Evolutionary conservation across 2,113 vertebrate genomes (phyloP), one percentile per base, ranked within the genome.

Genomic region (Toxostoma redivivum): DNA sequence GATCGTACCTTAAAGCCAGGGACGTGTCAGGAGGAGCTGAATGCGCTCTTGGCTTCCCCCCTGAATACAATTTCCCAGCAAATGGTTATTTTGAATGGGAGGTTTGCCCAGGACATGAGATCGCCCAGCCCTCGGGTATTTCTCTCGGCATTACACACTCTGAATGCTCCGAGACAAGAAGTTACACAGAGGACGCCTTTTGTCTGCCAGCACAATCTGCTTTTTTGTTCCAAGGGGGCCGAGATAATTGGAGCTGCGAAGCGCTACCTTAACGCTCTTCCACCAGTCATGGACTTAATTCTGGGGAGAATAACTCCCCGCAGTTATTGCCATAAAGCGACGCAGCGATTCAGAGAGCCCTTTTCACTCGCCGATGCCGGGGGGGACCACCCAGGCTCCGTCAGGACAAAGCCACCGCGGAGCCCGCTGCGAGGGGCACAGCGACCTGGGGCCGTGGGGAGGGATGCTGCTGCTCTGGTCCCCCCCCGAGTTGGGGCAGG

Each of bases 241-340:
- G 27, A 91, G 95, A 97, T 70, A 95, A 97, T 92, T 54, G 87
- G 88, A 90, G 90, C 96, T 57, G 89, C 19, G 25, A 40, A 57
- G 91, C 14, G 9, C 92, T 82, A 96, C 92, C 96, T 97, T 90
- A 83, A 91, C 44, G 9, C 88, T 48, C 96, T 90, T 91, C 95
- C 95, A 95, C 61, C 42, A 15, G 90, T 44, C 95, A 88, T 54
- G 84, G 92, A 78, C 92, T 97, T 96, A 94, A 94, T 66, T 92
- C 95, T 31, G 79, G 54, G 81, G 7, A 96, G 96, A 97, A 97
- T 89, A 95, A 96, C 97, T 97, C 97, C 97, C 96, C 1, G 93
- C 94, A 86, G 95, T 90, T 94, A 88, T 93, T 78, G 90, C 93
- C 67, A 82, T 94, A 94, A 94, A 97, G 95, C 96, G 33, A 69